phyloP scores from a whole-genome alignment of 1,140 invertebrate genomes.

The Bombus huntii region DNA sequence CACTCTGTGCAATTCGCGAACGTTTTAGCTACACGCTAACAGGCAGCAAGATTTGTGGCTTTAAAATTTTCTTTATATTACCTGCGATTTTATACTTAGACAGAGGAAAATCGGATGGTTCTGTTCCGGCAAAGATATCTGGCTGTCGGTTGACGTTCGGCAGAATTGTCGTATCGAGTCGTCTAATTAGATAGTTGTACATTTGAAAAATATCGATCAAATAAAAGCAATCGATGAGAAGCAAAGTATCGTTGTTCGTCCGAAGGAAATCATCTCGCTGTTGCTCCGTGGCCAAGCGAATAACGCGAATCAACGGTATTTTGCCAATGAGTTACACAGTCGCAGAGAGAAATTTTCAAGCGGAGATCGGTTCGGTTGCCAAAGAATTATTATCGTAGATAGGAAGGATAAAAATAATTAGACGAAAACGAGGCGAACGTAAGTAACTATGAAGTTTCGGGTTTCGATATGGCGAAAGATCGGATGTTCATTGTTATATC shows the following conservation, averaged over 20 bases:
- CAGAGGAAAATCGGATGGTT: no score
- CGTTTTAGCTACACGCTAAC: background rate
- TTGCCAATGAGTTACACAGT: background rate
- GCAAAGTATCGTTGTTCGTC: no score
- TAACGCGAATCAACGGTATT: background rate
- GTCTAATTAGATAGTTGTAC: no score
- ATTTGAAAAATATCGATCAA: no score
- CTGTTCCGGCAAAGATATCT: no score
- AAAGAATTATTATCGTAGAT: background rate
- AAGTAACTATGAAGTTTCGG: background rate
- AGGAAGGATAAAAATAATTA: background rate
- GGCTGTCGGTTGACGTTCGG: no score
- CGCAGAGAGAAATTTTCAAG: background rate
- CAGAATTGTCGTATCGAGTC: no score
- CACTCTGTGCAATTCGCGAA: background rate
- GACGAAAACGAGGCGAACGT: background rate
- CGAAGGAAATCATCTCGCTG: background rate
- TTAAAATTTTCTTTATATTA: no score
- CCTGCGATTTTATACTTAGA: accelerated
- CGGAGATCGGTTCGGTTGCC: background rate
- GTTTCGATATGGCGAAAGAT: background rate
- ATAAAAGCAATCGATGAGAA: no score
- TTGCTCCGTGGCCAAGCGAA: background rate
- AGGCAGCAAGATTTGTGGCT: background rate
- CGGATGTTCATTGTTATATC: background rate